Evolutionary conservation across 2,113 vertebrate species (phyloP).

Genomic region (Sander vitreus): DNA sequence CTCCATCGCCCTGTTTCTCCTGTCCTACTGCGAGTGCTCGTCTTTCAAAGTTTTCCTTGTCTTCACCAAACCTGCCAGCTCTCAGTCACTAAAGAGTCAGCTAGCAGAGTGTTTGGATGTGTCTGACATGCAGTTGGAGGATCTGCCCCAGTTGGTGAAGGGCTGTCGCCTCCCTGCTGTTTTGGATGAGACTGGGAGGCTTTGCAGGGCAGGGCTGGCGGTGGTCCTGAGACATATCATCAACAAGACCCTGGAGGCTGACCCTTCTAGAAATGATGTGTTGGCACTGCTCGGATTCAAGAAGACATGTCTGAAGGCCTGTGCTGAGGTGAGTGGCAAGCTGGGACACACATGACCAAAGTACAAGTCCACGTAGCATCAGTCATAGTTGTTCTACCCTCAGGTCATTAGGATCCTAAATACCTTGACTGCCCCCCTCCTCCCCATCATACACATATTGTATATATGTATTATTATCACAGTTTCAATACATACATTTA

Average conservation of each 20-base stretch:
- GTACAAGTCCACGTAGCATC: background rate
- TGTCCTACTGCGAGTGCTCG: constrained; percentile 93
- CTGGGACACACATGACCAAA: background rate
- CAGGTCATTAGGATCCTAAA: too few relatives aligned
- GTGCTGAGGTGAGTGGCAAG: constrained; percentile 91
- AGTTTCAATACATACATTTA: too few relatives aligned
- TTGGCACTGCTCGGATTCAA: constrained; percentile 94
- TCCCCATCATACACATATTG: too few relatives aligned
- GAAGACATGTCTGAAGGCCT: constrained; percentile 98
- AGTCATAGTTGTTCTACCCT: background rate
- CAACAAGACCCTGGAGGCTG: constrained; percentile 83
- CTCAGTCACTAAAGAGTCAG: constrained; percentile 51
- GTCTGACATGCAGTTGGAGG: constrained; percentile 76
- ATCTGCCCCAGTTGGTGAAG: constrained; percentile 87
- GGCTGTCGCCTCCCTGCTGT: constrained; percentile 90
- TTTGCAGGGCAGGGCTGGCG: constrained; percentile 94
- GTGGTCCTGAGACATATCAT: constrained; percentile 93
- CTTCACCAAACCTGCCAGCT: constrained; percentile 50
- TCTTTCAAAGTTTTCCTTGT: constrained; percentile 90
- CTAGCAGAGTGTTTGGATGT: constrained; percentile 75
- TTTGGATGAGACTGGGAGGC: constrained; percentile 82
- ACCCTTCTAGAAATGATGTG: constrained; percentile 87
- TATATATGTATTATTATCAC: too few relatives aligned
- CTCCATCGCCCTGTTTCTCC: constrained; percentile 90
- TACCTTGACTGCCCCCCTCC: too few relatives aligned